Evolutionary conservation across 2,888 invertebrate genomes (phyloP), one percentile per base, ranked within the genome.

Genomic region (Polydrusus cervinus): DNA sequence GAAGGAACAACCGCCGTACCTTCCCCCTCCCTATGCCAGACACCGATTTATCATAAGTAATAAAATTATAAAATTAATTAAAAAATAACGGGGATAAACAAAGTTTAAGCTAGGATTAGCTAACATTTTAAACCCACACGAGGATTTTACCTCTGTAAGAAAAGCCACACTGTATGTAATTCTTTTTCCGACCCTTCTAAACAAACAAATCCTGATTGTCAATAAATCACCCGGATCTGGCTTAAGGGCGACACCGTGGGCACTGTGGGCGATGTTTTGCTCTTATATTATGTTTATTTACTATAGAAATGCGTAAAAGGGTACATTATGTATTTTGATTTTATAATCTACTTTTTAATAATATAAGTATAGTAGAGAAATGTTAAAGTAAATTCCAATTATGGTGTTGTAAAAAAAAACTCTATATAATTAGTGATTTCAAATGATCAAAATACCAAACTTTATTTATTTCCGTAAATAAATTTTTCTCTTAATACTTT

Each of bases 151-250:
- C 57, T 38, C 57, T 55, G 38, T 6, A 57, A 34, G n/a, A n/a
- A 57, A 57, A 57, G 57, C 34, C 7, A 14, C 55, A 60, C 57
- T 60, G 57, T 34, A 67, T 53, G 67, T 67, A 67, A 67, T 55
- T 67, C 20, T 67, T 67, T 66, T 67, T 53, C 67, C 34, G 55
- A 67, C 67, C 67, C 67, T 67, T 53, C 40, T 49, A 18, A 40
- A 53, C 53, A 67, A 53, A 55, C 67, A 67, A 67, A 67, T 51
- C 67, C 55, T 55, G 53, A 67, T 53, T 40, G 67, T 51, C 67
- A 53, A 67, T 67, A 67, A 67, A 67, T 67, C 67, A 67, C 53
- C n/a, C 13, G n/a, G 62, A 25, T 16, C 57, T 60, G 57, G 57
- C 57, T 60, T 60, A 38, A 11, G 38, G 18, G 38, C 57, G 18